Base-by-base conservation (phyloP, 2,113 vertebrate species). In the Tragelaphus imberbis region DNA sequence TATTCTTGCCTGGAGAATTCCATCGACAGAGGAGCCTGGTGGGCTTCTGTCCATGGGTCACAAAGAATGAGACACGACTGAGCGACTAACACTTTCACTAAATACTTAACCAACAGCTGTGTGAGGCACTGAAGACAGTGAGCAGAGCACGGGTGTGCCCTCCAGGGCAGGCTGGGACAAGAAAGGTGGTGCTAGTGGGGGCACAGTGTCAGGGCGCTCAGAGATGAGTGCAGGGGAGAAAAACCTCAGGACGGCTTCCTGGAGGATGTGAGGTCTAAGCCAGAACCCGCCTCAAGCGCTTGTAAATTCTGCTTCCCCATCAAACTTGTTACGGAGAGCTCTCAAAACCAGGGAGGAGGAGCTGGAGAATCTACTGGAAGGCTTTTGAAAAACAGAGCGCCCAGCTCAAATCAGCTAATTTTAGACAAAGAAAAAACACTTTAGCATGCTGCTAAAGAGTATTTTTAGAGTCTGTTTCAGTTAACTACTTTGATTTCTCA, bases 361-460 rank as follows among this genome's bases (percentile, higher is more conserved):
- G 84, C 80, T 81, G 47, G 55, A 13, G 88, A 44, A 80, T 84
- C 93, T 61, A 58, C 30, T 23, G 33, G 88, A 49, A 61, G n/a
- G 33, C 15, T 96, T 40, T 59, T 47, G 56, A 92, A 94, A 82
- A 95, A 27, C 63, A 85, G 59, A 85, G 61, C 12, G 33, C 19
- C 84, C 63, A 21, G 87, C 90, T 93, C 89, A 90, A 96, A 97
- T 55, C 33, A 59, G 94, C 95, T 97, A 95, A 97, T 97, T 97
- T 97, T 97, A 97, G 94, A 80, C 94, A 90, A 94, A 97, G 82
- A 94, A 90, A 94, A 95, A 95, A 93, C 36, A 95, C 85, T 84
- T 82, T 2, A 23, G 56, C 65, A 75, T 71, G 80, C 79, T 86
- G 40, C 86, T 63, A 8, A 33, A 4, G 16, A 44, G 33, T 97